Conservation (phyloP, 1,140 invertebrate genomes). For the Formica exsecta region DNA sequence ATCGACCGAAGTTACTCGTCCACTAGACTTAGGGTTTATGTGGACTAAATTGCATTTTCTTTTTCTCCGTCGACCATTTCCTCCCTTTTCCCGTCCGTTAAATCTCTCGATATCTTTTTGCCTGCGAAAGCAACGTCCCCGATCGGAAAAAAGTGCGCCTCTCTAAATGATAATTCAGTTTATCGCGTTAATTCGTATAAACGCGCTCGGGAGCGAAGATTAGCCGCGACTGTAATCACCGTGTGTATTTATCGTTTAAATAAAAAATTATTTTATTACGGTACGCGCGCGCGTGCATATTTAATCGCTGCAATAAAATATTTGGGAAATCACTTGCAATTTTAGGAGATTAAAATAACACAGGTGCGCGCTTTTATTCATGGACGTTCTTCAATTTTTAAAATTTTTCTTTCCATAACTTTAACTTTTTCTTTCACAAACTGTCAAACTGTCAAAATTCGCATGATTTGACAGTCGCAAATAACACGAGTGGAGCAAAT, state of each 20-base stretch:
- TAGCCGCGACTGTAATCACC: background rate
- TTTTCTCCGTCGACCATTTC: background rate
- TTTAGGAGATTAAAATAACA: background rate
- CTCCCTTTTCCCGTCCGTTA: background rate
- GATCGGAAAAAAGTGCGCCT: background rate
- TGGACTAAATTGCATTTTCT: slow-evolving; percentile 26
- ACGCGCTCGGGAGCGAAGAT: background rate
- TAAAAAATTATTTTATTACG: too few relatives aligned
- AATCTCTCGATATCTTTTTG: slow-evolving; percentile 35
- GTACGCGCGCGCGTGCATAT: background rate
- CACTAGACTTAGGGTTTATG: background rate
- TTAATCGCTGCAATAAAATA: slow-evolving; percentile 25
- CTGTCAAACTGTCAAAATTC: too few relatives aligned
- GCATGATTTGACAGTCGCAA: too few relatives aligned
- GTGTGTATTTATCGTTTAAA: too few relatives aligned
- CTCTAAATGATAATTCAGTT: slow-evolving; percentile 47
- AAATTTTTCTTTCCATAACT: too few relatives aligned
- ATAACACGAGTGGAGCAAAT: too few relatives aligned
- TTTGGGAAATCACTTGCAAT: slow-evolving; percentile 19
- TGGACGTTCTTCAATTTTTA: too few relatives aligned
- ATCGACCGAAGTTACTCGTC: slow-evolving; percentile 47
- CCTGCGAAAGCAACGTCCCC: background rate
- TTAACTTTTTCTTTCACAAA: too few relatives aligned
- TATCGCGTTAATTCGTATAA: slow-evolving; percentile 52
- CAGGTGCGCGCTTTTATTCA: too few relatives aligned